Base-by-base conservation (phyloP, 2,113 vertebrate species). In the Seriola rivoliana region DNA sequence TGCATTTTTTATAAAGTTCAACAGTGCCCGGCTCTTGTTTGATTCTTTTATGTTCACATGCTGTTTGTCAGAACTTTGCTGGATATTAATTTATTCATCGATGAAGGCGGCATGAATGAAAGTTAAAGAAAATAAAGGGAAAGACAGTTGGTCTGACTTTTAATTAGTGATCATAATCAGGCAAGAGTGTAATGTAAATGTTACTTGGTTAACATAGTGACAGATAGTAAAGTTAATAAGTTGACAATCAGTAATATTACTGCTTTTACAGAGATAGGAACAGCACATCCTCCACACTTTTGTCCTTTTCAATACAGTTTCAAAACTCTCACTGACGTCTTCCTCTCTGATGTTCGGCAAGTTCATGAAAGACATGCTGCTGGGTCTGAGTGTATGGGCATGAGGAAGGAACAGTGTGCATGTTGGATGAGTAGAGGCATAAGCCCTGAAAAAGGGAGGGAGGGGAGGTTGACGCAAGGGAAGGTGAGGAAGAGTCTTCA, bases 401-500 rank as follows among this genome's bases (percentile, higher is more conserved):
- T 17, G 40, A 38, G 38, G 52, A 8, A 70, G 52, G 21, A 34
- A 50, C 34, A 57, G 40, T 21, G 69, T 59, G n/a, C n/a, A 59
- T 59, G 54, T 17, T 74, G 59, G 38, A 55, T 72, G 29, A 54
- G 36, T 14, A 25, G 55, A 21, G 36, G 46, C 5, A 62, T 5
- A 50, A 50, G 62, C 19, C 67, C 16, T 54, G 29, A 60, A 50
- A 60, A 74, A 67, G 3, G 3, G 57, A 67, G 29, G 57, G 32
- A 55, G 40, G 55, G 29, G 23, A 71, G 34, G 38, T 12, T 52
- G 59, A 82, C 8, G 7, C 3, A 25, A 79, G 58, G 36, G 48
- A 73, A 86, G 87, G 71, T 87, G 82, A 84, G 71, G 75, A 75
- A 44, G 48, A 78, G 76, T 75, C 52, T 82, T 75, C 36, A 11